phyloP scores from a whole-genome alignment of 2,888 invertebrate species.

The Epirrhoe tristata region DNA sequence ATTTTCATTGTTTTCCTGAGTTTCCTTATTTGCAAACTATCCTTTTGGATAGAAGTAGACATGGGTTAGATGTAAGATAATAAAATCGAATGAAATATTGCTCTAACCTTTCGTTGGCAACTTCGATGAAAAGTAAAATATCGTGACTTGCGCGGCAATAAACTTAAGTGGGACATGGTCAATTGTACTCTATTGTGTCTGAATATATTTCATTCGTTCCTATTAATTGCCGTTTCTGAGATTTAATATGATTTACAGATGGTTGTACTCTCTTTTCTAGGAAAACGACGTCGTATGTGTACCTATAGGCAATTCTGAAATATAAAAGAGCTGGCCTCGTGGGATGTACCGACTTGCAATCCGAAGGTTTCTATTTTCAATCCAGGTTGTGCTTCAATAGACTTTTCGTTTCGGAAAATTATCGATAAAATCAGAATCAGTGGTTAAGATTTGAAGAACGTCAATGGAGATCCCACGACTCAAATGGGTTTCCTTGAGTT shows the following conservation, averaged over 20 bases:
- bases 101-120: constrained; percentile 8
- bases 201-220: constrained; percentile 17
- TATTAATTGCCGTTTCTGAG: constrained; percentile 4
- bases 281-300: neutral
- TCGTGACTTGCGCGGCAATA: constrained; percentile 26
- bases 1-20: neutral
- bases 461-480: neutral
- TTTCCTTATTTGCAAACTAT: neutral
- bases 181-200: constrained; percentile 19
- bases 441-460: too few relatives aligned
- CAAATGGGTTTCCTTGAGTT: neutral
- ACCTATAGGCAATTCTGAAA: too few relatives aligned
- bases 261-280: neutral
- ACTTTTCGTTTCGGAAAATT: too few relatives aligned
- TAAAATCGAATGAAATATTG: constrained; percentile 8
- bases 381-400: too few relatives aligned
- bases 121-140: constrained; percentile 24
- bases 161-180: constrained; percentile 28
- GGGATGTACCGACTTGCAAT: too few relatives aligned
- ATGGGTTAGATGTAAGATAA: neutral
- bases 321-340: too few relatives aligned
- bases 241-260: neutral
- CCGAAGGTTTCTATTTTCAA: too few relatives aligned
- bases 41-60: neutral
- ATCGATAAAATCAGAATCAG: too few relatives aligned